Evolutionary conservation across 2,888 invertebrate species (phyloP).

Genomic region (Hypselothyrea guttata): DNA sequence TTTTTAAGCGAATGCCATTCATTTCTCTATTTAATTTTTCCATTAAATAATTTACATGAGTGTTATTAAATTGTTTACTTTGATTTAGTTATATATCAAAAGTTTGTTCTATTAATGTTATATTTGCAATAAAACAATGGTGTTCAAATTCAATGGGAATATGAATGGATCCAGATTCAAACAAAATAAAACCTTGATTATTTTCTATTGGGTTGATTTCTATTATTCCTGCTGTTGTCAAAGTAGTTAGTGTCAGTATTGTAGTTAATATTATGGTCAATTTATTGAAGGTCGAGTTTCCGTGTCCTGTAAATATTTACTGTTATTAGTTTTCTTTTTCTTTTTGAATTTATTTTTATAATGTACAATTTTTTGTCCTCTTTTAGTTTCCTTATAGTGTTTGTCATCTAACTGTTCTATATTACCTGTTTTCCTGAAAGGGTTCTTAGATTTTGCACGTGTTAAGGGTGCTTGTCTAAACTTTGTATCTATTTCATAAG

Average conservation of each 20-base stretch:
- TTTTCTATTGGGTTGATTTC: slow-evolving; percentile 2
- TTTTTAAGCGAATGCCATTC: no score
- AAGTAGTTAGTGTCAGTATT: not conserved
- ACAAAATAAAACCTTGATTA: slow-evolving; percentile 2
- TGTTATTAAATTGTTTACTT: not conserved
- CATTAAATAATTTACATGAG: not conserved
- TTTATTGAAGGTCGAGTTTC: no score
- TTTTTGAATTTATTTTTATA: no score
- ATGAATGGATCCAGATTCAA: not conserved
- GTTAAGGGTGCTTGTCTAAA: not conserved
- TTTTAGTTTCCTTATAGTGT: no score
- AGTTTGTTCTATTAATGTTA: not conserved
- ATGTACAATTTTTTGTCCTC: no score
- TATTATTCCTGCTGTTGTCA: not conserved
- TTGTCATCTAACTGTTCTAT: no score
- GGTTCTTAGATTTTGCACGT: no score
- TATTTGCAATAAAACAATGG: not conserved
- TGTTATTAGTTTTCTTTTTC: no score
- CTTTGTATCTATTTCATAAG: no score
- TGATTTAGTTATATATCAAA: not conserved
- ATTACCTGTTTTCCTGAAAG: no score
- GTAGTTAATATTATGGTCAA: no score
- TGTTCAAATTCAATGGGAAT: not conserved
- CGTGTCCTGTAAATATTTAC: no score
- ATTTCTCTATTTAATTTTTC: not conserved